Base-by-base conservation (phyloP, 1,140 invertebrate genomes). In the Drosophila obscura region DNA sequence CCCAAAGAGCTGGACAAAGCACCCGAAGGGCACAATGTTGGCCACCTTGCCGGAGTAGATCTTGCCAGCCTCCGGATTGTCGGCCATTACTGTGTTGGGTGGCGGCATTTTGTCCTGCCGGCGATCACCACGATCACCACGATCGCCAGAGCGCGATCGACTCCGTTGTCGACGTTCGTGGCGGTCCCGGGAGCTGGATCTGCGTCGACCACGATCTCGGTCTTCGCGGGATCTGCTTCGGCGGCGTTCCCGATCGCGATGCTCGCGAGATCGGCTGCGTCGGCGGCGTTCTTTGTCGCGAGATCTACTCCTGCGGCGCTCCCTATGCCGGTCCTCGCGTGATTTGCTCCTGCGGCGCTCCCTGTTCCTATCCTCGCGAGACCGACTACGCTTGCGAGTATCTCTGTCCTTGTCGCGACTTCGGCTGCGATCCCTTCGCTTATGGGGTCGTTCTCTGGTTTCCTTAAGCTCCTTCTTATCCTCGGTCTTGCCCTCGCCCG, bases 11-110 rank as follows among this genome's bases (percentile, higher is more conserved):
- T 98, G 97, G 1, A 99, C 97, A 93, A 99, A 99, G 92, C 98
- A 99, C 2, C 99, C 99, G 93, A 99, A 99, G 39, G 96, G 95
- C 28, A 99, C 97, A 69, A 99, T 97, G 84, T 98, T 99, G 5
- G 97, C 97, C 0, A 99, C 97, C 93, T 97, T 96, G 0, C 98
- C 99, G 74, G 94, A 94, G 91, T 99, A 99, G 81, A 99, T 98
- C 94, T 95, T 95, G 19, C 94, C 94, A 8, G 94, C 92, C 55
- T 94, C 93, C 2, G 94, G 94, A 91, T 95, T 94, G 90, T 95
- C 94, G 73, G 93, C 93, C 64, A 95, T 90, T 57, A 80, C 76
- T 0, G 91, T 88, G 63, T 90, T 77, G 57, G 91, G 57, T 55
- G 87, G 50, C 61, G 87, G 58, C 91, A 92, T 81, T 69, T 88